Evolutionary conservation across 2,888 invertebrate genomes (phyloP), one percentile per base, ranked within the genome.

Genomic region (Cataglyphis albicans): DNA sequence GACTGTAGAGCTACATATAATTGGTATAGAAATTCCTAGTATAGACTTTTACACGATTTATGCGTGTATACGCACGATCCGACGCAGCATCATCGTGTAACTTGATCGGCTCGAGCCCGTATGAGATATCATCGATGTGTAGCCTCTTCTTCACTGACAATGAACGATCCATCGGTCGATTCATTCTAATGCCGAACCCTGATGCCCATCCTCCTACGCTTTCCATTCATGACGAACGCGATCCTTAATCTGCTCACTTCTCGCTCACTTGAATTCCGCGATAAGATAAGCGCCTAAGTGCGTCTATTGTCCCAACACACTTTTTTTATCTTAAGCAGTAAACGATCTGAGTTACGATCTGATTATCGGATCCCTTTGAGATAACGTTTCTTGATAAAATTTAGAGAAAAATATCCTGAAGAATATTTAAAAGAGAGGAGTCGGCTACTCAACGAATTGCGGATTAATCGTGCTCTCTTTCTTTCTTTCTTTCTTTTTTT

Each of bases 391-490:
- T 3, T 5, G 44, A 3, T 44, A 15, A 12, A 44, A 3, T 61
- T 78, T 70, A 12, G 44, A 25, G 70, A 32, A 70, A 78, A 68
- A 78, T 35, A 67, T 41, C 57, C 12, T 10, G 68, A 41, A 41
- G 29, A 57, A n/a, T 15, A 41, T 18, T 68, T 29, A 0, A 52
- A 6, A 44, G 18, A 35, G 59, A 7, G 44, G 59, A 70, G 32
- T 59, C 44, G 35, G 44, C 44, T 12, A 38, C 59, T 68, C 18
- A 38, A 21, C 70, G 41, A 59, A 65, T 78, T 48, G 29, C 18
- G 48, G n/a, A 48, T 48, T 59, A 78, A 70, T 78, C 44, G 29
- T n/a, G 52, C 7, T 7, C 52, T n/a, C 18, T 52, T 7, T 48
- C 48, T 48, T 2, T 65, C 3, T 25, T 25, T 15, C 21, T 21